These are phyloP conservation scores for Agrilus cyanescens DNA, from an alignment of 2,888 invertebrate genomes.

Conservation along the genomic window DNA sequence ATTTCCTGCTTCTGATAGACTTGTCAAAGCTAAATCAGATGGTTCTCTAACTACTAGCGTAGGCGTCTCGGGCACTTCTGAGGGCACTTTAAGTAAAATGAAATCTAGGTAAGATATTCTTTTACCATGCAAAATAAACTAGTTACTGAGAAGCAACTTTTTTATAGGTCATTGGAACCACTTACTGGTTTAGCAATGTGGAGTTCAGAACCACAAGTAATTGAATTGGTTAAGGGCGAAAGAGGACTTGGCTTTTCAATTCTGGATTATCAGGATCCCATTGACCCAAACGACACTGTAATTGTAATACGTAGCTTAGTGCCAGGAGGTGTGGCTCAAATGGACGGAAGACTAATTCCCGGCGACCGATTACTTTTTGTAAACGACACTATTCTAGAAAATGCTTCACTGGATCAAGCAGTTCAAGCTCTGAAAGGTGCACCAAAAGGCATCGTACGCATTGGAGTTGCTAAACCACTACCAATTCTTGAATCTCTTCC, in stretches of 20 bases:
- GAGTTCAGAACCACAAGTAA: slow-evolving; percentile 93
- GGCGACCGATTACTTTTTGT: slow-evolving; percentile 92
- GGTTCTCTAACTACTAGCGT: slow-evolving; percentile 64
- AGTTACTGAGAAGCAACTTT: no score
- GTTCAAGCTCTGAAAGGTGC: slow-evolving; percentile 96
- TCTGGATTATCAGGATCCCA: slow-evolving; percentile 89
- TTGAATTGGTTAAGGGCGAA: slow-evolving; percentile 93
- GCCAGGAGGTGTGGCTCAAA: slow-evolving; percentile 95
- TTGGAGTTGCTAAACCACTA: slow-evolving; percentile 91
- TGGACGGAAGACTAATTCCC: slow-evolving; percentile 94
- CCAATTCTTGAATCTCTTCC: slow-evolving; percentile 62
- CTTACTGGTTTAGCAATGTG: slow-evolving; percentile 96
- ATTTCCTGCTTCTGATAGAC: slow-evolving; percentile 52
- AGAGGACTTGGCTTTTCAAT: slow-evolving; percentile 97
- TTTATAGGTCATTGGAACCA: slow-evolving; percentile 72
- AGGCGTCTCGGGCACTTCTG: slow-evolving; percentile 44
- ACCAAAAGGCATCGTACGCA: slow-evolving; percentile 83
- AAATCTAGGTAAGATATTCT: slow-evolving; percentile 49
- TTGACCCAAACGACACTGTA: slow-evolving; percentile 91
- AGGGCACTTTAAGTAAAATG: slow-evolving; percentile 48
- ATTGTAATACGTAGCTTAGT: slow-evolving; percentile 97
- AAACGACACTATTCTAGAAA: slow-evolving; percentile 87
- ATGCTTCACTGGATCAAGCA: slow-evolving; percentile 92
- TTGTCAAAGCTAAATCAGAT: slow-evolving; percentile 86
- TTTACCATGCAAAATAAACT: no score